A percentile compares a stretch with the other conserved stretches of the same genome.
Conservation (phyloP, 2,113 vertebrate species). For the Lanius ludovicianus region DNA sequence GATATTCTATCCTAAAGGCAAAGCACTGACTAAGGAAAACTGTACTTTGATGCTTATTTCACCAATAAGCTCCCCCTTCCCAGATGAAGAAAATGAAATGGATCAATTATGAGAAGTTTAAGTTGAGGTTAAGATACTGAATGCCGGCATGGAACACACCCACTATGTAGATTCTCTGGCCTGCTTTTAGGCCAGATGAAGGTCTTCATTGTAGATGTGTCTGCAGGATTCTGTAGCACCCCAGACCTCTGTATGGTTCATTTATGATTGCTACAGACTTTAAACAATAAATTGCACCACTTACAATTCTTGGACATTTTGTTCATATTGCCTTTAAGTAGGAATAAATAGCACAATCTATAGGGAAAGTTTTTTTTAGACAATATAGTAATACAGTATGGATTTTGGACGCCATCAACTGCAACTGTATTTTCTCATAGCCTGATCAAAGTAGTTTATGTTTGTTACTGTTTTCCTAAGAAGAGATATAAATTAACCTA, state of each 20-base stretch:
- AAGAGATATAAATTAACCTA: background rate
- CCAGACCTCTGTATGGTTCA: background rate
- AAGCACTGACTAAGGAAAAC: background rate
- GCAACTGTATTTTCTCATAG: background rate
- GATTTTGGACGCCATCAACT: background rate
- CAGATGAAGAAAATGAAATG: background rate
- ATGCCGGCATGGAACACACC: no score
- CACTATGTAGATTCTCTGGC: background rate
- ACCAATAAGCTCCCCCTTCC: rapidly evolving
- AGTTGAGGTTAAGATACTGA: rapidly evolving
- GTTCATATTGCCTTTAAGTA: background rate
- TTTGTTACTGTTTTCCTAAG: background rate
- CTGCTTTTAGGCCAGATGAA: background rate
- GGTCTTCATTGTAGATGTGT: background rate
- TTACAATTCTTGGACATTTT: background rate
- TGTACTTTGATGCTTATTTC: background rate
- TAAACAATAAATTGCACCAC: background rate
- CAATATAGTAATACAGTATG: background rate
- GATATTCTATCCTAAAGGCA: background rate
- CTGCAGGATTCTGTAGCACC: background rate
- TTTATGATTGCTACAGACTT: background rate
- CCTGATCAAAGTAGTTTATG: background rate
- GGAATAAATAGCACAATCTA: background rate
- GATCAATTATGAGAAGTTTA: background rate
- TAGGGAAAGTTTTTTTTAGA: background rate